Evolutionary conservation across 2,888 invertebrate species (phyloP), one percentile per base, ranked within the genome.

Genomic region (Drosophila anomelani): DNA sequence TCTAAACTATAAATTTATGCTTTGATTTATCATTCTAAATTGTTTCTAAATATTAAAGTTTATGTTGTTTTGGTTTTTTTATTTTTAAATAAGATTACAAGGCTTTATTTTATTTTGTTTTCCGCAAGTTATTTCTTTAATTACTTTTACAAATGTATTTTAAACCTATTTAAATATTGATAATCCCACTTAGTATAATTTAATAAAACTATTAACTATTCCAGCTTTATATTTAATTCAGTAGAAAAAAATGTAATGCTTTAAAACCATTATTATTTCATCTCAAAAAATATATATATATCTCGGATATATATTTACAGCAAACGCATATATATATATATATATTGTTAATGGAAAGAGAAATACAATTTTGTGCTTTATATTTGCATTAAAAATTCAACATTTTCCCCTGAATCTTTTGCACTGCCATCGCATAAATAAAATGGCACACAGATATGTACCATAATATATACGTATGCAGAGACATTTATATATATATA

Each of bases 351-450:
- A 15, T 23, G n/a, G 26, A 12, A 20, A 12, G 13, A 67, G 17
- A 20, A 46, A 51, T 46, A 61, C 29, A 43, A 57, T 29, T 63
- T 72, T 43, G 66, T 39, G 38, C 34, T 46, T 26, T 38, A 76
- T 57, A 58, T 53, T 26, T 59, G 76, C 49, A 63, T 74, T 57
- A 49, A 72, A 74, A 87, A 64, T 67, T 68, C 72, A 82, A 75
- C 70, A 47, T 75, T 68, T 77, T 73, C 47, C 26, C 39, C 39
- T 36, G 56, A 68, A 54, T 69, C 29, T 73, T 76, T 67, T 61
- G 61, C 70, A 63, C 70, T 64, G 67, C 59, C 63, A 70, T 69
- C 53, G 60, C 71, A 71, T 74, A 84, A 69, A 86, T 78, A 81
- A 81, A 82, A 74, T 58, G 54, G 34, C 47, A 49, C 41, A 58